These are phyloP conservation scores for Aporophyla nigra DNA, from an alignment of 2,888 invertebrate species.

Conservation along the genomic window DNA sequence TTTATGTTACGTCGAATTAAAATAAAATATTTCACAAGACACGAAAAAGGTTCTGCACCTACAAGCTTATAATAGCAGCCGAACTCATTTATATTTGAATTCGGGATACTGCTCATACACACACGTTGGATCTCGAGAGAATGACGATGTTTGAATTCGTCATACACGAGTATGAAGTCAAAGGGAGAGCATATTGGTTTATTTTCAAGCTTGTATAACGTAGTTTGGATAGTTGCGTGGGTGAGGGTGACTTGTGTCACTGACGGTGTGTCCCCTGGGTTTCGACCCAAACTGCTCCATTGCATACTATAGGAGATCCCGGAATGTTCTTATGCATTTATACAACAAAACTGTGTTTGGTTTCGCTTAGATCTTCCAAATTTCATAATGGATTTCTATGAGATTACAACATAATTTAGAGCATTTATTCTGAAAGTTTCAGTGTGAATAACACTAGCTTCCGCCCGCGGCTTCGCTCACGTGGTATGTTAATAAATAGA, in stretches of 20 bases:
- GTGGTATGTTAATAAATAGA: too few species aligned
- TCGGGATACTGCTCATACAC: constrained; percentile 4
- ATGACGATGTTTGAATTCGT: constrained; percentile 7
- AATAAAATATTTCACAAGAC: background rate
- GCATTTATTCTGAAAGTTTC: too few species aligned
- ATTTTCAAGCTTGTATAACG: constrained; percentile 1
- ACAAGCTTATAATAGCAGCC: background rate
- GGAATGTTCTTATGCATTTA: too few species aligned
- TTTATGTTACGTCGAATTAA: too few species aligned
- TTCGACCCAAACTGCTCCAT: background rate
- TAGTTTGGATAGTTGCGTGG: background rate
- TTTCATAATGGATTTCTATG: too few species aligned
- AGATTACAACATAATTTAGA: too few species aligned
- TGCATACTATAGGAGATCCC: background rate
- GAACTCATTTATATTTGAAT: constrained; percentile 32
- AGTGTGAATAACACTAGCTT: too few species aligned
- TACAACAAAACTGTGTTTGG: too few species aligned
- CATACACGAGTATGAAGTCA: background rate
- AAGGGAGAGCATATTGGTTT: constrained; percentile 5
- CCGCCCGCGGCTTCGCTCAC: too few species aligned
- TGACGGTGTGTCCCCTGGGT: too few species aligned
- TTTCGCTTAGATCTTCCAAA: too few species aligned
- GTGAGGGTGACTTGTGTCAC: background rate
- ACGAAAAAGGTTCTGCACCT: background rate
- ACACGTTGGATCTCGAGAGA: background rate